Evolutionary conservation across 2,888 invertebrate species (phyloP).

Genomic region (Cynaeus angustus): DNA sequence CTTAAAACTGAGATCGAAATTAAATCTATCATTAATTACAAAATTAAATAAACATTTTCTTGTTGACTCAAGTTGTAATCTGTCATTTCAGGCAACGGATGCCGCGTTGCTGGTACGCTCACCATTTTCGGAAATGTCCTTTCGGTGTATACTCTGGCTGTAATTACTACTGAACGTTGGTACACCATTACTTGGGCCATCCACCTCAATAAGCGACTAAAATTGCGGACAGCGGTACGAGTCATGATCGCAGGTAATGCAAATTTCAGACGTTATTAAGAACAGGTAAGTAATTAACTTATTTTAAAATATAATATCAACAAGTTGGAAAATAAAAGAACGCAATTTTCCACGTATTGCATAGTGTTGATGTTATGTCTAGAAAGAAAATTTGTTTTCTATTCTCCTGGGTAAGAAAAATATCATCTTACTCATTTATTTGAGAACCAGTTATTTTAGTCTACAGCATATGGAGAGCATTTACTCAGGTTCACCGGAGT

Average conservation of each 20-base stretch:
- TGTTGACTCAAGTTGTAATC: conserved; percentile 6
- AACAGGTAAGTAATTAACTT: too few relatives aligned
- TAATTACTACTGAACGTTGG: conserved; percentile 79
- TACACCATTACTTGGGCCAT: conserved; percentile 77
- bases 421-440: too few relatives aligned
- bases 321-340: too few relatives aligned
- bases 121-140: conserved; percentile 79
- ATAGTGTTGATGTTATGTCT: too few relatives aligned
- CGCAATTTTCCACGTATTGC: too few relatives aligned
- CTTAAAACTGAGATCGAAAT: not conserved
- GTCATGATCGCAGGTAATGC: conserved; percentile 73
- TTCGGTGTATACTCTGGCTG: conserved; percentile 79
- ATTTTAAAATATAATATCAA: too few relatives aligned
- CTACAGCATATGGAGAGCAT: too few relatives aligned
- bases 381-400: too few relatives aligned
- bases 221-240: conserved; percentile 74
- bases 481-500: too few relatives aligned
- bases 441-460: too few relatives aligned
- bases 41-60: conserved; percentile 1
- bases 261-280: too few relatives aligned
- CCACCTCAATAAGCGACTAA: conserved; percentile 77
- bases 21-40: conserved; percentile 10
- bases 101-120: conserved; percentile 78
- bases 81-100: conserved; percentile 73
- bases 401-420: too few relatives aligned